These are phyloP conservation scores for Eurytemora carolleeae DNA, from an alignment of 1,140 invertebrate genomes.

Conservation along the genomic window DNA sequence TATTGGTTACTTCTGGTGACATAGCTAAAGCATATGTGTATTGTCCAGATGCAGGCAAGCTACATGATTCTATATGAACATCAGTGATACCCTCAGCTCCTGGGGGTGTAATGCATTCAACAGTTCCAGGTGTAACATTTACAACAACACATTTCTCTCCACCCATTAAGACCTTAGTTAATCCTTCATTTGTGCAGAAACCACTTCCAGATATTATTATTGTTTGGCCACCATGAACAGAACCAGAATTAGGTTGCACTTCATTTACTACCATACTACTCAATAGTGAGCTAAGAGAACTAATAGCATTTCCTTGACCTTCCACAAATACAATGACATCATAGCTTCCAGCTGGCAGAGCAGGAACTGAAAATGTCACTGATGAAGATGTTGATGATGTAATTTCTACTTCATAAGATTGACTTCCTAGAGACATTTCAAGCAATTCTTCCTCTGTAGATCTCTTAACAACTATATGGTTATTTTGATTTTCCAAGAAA, in stretches of 20 bases:
- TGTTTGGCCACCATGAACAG: not conserved
- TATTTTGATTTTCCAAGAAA: too few relatives aligned
- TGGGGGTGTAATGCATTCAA: conserved; percentile 16
- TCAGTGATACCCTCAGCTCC: not conserved
- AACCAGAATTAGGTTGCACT: not conserved
- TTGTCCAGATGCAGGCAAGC: too few relatives aligned
- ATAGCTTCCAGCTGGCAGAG: conserved; percentile 1
- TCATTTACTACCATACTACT: not conserved
- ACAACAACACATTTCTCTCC: not conserved
- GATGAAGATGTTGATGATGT: not conserved
- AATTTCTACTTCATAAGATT: not conserved
- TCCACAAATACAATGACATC: not conserved
- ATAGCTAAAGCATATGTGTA: not conserved
- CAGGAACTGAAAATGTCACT: not conserved
- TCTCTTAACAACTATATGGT: too few relatives aligned
- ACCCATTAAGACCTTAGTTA: conserved; percentile 3
- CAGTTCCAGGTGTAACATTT: not conserved
- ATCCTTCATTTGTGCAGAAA: not conserved
- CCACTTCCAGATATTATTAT: conserved; percentile 6
- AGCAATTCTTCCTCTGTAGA: too few relatives aligned
- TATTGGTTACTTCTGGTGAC: not conserved
- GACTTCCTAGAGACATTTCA: too few relatives aligned
- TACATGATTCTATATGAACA: too few relatives aligned
- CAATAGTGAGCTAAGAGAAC: not conserved
- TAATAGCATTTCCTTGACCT: not conserved